Evolutionary conservation across 2,888 invertebrate genomes (phyloP), one percentile per base, ranked within the genome.

Genomic region (Rhagophthalmus giganteus): DNA sequence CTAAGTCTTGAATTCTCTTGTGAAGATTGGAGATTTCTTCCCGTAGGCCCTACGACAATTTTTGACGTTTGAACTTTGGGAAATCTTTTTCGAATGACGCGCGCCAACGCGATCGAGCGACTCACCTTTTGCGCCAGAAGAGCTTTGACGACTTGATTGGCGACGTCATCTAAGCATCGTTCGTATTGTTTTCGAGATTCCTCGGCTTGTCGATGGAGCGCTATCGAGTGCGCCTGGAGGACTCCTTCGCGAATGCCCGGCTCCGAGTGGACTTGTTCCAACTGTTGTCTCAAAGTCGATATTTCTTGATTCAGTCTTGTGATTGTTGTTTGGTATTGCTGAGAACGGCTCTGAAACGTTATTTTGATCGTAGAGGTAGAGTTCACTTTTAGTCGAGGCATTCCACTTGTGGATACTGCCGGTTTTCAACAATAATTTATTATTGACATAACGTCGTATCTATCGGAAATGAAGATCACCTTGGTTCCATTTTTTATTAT

Each of bases 61-160:
- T 42, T 4, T 10, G 5, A 16, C 11, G 24, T 10, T 24, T 14
- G n/a, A n/a, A n/a, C n/a, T n/a, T n/a, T n/a, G n/a, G n/a, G n/a
- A n/a, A n/a, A n/a, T n/a, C n/a, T n/a, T n/a, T n/a, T n/a, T n/a
- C n/a, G n/a, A n/a, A n/a, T n/a, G n/a, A n/a, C n/a, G n/a, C n/a
- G n/a, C n/a, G n/a, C n/a, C n/a, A n/a, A n/a, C n/a, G n/a, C n/a
- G 5, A 11, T 31, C 8, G 11, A 9, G 2, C 15, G 4, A 40
- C 44, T 63, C 72, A 90, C 90, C 85, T 90, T 91, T 78, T 91
- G 91, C 35, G 88, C 86, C 61, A 91, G 81, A 57, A 91, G 79
- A 37, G 90, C 90, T 63, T 88, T 84, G 48, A 91, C 88, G 59
- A 89, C 88, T 71, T 88, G 87, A 73, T 87, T 87, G 54, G 88